These are phyloP conservation scores for Capromys pilorides DNA, from an alignment of 2,797 vertebrate genomes.

Conservation along the genomic window DNA sequence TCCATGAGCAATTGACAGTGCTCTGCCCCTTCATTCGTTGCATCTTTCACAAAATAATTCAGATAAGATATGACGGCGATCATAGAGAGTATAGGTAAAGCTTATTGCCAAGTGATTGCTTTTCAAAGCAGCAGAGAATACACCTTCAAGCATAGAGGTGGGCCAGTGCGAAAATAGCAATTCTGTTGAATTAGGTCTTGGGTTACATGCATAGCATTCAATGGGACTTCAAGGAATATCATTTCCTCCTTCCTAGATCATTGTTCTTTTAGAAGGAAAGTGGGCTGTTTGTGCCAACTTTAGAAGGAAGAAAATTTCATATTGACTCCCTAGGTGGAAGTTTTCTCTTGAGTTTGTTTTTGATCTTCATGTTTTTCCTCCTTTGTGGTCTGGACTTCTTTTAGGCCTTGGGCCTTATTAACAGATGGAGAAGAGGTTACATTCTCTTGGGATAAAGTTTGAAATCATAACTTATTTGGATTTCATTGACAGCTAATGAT, in stretches of 20 bases:
- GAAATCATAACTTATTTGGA: neutral
- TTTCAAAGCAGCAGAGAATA: neutral
- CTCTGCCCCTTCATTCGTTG: neutral
- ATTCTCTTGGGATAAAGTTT: neutral
- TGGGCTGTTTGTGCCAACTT: neutral
- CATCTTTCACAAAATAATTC: neutral
- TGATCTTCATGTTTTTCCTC: neutral
- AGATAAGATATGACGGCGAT: neutral
- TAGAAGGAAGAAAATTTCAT: neutral
- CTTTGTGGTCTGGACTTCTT: neutral
- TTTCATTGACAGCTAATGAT: neutral
- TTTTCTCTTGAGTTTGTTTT: neutral
- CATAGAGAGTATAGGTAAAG: neutral
- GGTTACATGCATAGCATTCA: neutral
- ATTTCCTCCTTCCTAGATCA: neutral
- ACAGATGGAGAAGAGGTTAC: neutral
- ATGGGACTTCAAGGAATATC: neutral
- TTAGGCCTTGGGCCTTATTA: neutral
- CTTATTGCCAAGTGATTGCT: neutral
- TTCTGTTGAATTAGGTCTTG: neutral
- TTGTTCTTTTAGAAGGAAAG: neutral
- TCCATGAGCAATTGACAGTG: too few species aligned
- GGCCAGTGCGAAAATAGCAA: neutral
- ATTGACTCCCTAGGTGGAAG: neutral
- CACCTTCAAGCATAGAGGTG: neutral